A percentile compares a stretch with the other conserved stretches of the same genome.
phyloP scores from a whole-genome alignment of 2,888 invertebrate genomes.

The Pollenia labialis region DNA sequence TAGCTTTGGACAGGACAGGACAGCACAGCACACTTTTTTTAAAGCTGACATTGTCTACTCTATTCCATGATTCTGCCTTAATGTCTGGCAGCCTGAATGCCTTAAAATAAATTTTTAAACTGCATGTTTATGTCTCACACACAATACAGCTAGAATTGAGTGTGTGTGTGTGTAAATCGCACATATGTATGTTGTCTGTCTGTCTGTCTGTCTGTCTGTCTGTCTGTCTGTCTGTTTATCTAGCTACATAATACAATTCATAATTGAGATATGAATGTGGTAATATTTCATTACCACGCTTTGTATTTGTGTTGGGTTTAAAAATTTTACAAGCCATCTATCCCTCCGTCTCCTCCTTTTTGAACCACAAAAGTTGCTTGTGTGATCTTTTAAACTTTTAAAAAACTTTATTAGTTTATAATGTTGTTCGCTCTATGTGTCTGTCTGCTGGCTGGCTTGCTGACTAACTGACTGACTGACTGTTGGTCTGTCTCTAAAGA shows the following conservation, averaged over 20 bases:
- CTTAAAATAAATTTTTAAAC: not conserved
- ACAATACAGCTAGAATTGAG: not conserved
- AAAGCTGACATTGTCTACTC: constrained; percentile 17
- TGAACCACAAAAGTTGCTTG: constrained; percentile 3
- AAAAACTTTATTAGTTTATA: constrained; percentile 46
- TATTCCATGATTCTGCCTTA: constrained; percentile 11
- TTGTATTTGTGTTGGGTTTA: constrained; percentile 26
- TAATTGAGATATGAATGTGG: constrained; percentile 83
- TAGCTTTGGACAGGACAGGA: not conserved
- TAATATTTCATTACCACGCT: constrained; percentile 80
- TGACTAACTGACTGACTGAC: constrained; percentile 4
- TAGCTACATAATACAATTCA: constrained; percentile 66
- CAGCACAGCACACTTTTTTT: not conserved
- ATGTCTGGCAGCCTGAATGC: constrained; percentile 3
- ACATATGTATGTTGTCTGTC: not conserved
- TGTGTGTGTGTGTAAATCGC: not conserved
- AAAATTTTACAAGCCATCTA: constrained; percentile 11
- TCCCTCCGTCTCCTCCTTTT: not conserved
- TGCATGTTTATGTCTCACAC: not conserved
- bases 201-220: not conserved
- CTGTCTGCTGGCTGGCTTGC: not conserved
- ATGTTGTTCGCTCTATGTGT: not conserved
- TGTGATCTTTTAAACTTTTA: constrained; percentile 61
- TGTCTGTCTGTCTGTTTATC: not conserved
- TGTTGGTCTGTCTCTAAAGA: constrained; percentile 42